Conservation (phyloP, 2,797 vertebrate species). For the Discoglossus pictus region DNA sequence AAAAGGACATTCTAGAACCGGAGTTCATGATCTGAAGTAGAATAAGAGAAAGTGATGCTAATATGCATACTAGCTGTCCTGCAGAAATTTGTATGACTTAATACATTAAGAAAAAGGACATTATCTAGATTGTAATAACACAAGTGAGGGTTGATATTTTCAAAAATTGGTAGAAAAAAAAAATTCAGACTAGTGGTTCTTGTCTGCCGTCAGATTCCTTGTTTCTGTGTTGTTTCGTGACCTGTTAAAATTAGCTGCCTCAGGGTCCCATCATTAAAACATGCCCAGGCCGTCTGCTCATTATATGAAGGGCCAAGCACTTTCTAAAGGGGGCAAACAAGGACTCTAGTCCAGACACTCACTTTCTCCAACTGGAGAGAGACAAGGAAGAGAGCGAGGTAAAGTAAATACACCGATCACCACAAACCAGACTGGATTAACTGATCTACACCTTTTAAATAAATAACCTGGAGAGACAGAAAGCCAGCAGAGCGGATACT, state of each 20-base stretch:
- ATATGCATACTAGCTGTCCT: no score
- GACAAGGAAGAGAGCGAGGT: slow-evolving; percentile 47
- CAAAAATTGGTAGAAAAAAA: no score
- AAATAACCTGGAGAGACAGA: slow-evolving; percentile 45
- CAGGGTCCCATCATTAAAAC: neutral
- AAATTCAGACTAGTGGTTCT: no score
- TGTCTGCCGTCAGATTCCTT: neutral
- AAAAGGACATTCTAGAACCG: no score
- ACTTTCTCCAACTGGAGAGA: slow-evolving; percentile 48
- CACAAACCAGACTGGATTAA: slow-evolving; percentile 42
- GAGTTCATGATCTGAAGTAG: no score
- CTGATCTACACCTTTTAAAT: slow-evolving; percentile 52
- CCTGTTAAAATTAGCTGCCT: slow-evolving; percentile 6
- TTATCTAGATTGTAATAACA: no score
- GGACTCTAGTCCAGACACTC: slow-evolving; percentile 48
- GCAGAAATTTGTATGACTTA: no score
- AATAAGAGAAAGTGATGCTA: no score
- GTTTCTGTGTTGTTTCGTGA: neutral
- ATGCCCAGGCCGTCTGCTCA: neutral
- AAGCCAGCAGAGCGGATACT: slow-evolving; percentile 25
- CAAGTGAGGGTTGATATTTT: no score
- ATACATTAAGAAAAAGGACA: no score
- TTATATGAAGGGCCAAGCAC: neutral
- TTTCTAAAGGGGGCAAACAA: slow-evolving; percentile 41
- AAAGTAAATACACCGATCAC: slow-evolving; percentile 52